Evolutionary conservation across 1,140 invertebrate species (phyloP).

Genomic region (Scaptomyza pallida): DNA sequence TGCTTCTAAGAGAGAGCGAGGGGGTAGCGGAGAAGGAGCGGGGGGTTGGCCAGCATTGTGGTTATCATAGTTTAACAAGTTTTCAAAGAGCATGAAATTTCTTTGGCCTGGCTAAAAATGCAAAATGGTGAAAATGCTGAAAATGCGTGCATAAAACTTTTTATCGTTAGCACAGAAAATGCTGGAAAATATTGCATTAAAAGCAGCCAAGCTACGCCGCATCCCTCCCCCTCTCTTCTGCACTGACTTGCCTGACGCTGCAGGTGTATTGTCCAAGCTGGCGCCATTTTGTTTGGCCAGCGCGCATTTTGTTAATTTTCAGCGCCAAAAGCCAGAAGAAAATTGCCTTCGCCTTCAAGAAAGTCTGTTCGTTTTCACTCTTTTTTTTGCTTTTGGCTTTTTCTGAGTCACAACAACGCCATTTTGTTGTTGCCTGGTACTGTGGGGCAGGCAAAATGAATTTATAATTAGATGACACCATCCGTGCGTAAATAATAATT

Average conservation of each 20-base stretch:
- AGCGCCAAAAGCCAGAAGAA: conserved; percentile 58
- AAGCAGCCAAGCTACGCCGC: no score
- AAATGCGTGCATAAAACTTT: conserved; percentile 73
- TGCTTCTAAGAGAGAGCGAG: neutral
- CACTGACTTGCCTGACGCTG: conserved; percentile 25
- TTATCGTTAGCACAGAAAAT: conserved; percentile 66
- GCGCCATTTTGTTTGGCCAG: conserved; percentile 53
- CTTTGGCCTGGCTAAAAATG: conserved; percentile 55
- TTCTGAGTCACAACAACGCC: conserved; percentile 12
- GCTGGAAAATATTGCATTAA: conserved; percentile 74
- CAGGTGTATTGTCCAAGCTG: conserved; percentile 73
- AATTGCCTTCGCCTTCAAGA: conserved; percentile 48
- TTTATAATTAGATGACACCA: conserved; percentile 84
- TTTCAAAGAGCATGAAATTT: conserved; percentile 81
- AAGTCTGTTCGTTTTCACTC: conserved; percentile 8
- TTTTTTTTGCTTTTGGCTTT: neutral
- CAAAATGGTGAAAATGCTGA: conserved; percentile 63
- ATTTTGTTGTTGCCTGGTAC: conserved; percentile 43
- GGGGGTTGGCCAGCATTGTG: conserved; percentile 68
- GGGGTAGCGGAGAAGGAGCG: neutral
- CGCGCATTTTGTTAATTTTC: conserved; percentile 73
- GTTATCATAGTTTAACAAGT: conserved; percentile 83
- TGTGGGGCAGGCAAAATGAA: conserved; percentile 72
- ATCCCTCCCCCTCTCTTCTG: conserved; percentile 4
- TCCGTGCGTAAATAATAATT: conserved; percentile 84